phyloP scores from a whole-genome alignment of 2,888 invertebrate genomes.

The Drepana falcataria region DNA sequence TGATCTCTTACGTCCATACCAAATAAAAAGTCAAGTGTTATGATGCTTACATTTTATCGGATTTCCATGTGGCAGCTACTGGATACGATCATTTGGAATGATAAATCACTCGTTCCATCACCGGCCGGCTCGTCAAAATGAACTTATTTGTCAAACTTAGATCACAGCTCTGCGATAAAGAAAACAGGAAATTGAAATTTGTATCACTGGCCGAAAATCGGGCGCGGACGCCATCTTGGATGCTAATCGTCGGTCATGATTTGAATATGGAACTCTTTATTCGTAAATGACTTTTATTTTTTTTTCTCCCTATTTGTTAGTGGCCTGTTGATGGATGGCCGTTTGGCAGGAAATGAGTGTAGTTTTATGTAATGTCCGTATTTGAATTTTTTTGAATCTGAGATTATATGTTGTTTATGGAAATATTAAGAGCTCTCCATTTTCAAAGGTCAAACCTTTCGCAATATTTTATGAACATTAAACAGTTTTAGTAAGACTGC shows the following conservation, averaged over 20 bases:
- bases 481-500: too few species aligned
- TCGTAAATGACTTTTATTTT: constrained; percentile 47
- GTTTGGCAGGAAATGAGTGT: constrained; percentile 51
- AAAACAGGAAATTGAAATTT: constrained; percentile 76
- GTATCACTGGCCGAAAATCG: constrained; percentile 73
- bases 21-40: constrained; percentile 15
- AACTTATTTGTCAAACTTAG: constrained; percentile 76
- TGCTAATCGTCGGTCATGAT: constrained; percentile 64
- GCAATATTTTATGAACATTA: too few species aligned
- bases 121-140: constrained; percentile 69
- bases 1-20: neutral
- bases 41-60: constrained; percentile 33
- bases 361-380: constrained; percentile 17
- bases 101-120: constrained; percentile 59
- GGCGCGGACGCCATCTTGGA: constrained; percentile 59
- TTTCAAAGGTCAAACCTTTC: too few species aligned
- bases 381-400: neutral
- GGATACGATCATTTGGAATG: constrained; percentile 52
- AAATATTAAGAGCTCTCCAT: neutral
- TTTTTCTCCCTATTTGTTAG: constrained; percentile 36
- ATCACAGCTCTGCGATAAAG: constrained; percentile 63
- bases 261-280: constrained; percentile 70
- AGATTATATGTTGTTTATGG: neutral
- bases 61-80: constrained; percentile 44
- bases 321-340: constrained; percentile 46